These are phyloP conservation scores for Bryconaethiops microstoma DNA, from an alignment of 2,797 vertebrate species.

Conservation along the genomic window DNA sequence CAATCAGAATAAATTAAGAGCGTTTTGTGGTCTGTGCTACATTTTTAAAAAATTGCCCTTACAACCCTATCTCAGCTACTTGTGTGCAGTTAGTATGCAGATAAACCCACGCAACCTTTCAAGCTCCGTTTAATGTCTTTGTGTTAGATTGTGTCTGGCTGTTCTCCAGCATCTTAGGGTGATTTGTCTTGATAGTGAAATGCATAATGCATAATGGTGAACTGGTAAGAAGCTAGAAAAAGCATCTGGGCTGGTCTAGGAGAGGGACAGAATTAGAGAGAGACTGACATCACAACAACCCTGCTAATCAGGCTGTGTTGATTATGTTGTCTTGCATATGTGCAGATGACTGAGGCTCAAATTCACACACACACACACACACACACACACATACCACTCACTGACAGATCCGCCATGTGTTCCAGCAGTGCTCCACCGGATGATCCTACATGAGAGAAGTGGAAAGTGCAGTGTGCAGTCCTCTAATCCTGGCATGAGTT, in stretches of 20 bases:
- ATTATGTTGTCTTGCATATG: constrained; percentile 10
- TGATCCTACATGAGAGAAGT: neutral
- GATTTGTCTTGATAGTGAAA: constrained; percentile 51
- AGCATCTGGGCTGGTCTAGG: constrained; percentile 13
- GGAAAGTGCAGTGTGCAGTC: neutral
- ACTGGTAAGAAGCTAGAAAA: constrained; percentile 35
- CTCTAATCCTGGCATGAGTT: neutral
- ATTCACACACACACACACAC: neutral
- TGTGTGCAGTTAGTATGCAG: constrained; percentile 35
- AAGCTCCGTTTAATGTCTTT: constrained; percentile 35
- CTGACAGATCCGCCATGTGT: neutral
- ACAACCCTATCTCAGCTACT: neutral
- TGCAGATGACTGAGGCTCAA: neutral
- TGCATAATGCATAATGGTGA: constrained; percentile 49
- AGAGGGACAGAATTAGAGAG: neutral
- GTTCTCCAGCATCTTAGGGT: constrained; percentile 34
- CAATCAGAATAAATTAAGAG: constrained; percentile 5
- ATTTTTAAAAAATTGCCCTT: neutral
- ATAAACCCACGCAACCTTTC: constrained; percentile 36
- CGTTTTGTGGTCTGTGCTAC: neutral
- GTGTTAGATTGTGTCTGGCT: constrained; percentile 46
- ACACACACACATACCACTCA: neutral
- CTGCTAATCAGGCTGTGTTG: constrained; percentile 14
- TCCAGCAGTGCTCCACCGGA: neutral
- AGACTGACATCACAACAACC: neutral